Evolutionary conservation across 2,113 vertebrate genomes (phyloP).

Genomic region (Cyanoliseus patagonus): DNA sequence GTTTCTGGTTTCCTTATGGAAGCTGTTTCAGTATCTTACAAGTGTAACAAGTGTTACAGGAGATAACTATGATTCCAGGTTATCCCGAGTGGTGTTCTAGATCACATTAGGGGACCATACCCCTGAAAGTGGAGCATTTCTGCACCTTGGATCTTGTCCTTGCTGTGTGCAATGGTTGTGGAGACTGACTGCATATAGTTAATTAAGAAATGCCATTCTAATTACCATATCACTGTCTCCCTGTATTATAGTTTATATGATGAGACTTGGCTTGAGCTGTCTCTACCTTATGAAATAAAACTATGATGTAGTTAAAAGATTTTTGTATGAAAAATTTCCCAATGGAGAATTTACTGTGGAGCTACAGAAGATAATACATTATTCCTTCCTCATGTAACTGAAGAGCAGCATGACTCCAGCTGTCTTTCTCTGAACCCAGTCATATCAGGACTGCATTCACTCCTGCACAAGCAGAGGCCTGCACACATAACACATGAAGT

Average conservation of each 20-base stretch:
- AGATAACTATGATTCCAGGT: neutral
- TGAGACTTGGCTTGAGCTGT: neutral
- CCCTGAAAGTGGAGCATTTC: neutral
- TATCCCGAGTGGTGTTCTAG: neutral
- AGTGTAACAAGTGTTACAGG: neutral
- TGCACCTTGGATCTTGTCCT: neutral
- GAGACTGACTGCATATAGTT: neutral
- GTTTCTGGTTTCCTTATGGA: neutral
- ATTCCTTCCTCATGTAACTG: neutral
- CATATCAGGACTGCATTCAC: rapidly evolving
- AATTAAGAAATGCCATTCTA: conserved; percentile 13
- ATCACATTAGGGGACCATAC: neutral
- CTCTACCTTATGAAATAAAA: neutral
- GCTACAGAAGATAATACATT: neutral
- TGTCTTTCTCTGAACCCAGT: neutral
- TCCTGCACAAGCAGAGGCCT: rapidly evolving
- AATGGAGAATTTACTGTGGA: neutral
- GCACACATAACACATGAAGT: neutral
- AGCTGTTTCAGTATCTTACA: neutral
- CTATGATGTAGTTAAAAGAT: neutral
- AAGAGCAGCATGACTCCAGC: neutral
- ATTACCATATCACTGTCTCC: neutral
- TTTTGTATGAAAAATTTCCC: neutral
- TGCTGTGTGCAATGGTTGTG: neutral
- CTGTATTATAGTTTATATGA: neutral